Conservation (phyloP, 2,113 vertebrate species). For the Porphyrio hochstetteri region DNA sequence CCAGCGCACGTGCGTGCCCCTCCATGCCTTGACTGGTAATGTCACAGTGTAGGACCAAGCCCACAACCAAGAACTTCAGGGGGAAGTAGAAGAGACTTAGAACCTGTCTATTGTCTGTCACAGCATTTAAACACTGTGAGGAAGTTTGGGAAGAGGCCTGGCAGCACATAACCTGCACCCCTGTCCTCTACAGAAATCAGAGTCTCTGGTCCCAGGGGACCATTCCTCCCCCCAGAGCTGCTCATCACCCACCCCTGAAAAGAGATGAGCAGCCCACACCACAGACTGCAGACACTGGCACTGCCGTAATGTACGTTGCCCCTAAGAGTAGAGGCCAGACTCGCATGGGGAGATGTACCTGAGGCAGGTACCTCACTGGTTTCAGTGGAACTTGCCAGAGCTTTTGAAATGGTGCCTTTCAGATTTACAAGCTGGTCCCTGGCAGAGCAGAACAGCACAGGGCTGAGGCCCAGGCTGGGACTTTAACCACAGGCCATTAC, state of each 20-base stretch:
- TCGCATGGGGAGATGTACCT: neutral
- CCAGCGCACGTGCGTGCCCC: rapidly evolving
- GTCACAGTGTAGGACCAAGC: neutral
- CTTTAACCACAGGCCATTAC: neutral
- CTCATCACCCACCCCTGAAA: neutral
- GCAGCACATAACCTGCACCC: neutral
- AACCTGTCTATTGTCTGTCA: neutral
- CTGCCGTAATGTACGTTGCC: neutral
- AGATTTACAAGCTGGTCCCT: neutral
- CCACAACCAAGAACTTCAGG: neutral
- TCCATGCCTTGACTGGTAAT: neutral
- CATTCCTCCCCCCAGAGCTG: neutral
- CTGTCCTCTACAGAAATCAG: neutral
- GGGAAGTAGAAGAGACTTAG: neutral
- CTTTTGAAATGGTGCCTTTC: neutral
- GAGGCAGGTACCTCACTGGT: neutral
- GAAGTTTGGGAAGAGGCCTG: neutral
- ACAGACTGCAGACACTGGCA: rapidly evolving
- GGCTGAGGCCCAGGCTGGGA: neutral
- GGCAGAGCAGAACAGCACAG: neutral
- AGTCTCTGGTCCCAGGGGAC: neutral
- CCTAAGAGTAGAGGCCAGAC: neutral
- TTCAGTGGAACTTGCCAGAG: neutral
- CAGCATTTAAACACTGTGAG: neutral
- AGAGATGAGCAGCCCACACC: neutral